Base-by-base conservation (phyloP, 2,888 invertebrate species). In the Sphinx pinastri region DNA sequence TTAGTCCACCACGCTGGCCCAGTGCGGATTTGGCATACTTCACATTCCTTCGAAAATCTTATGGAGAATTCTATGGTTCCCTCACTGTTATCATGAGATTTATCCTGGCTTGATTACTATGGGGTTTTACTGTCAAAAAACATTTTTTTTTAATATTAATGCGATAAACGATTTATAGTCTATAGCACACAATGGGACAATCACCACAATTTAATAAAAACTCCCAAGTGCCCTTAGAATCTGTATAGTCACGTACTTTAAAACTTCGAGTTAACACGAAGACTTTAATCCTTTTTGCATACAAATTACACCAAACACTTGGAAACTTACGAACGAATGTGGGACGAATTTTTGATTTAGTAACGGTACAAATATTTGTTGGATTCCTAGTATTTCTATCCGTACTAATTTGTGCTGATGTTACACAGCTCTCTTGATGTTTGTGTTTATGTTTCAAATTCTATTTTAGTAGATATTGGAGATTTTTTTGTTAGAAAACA, bases 231-330 rank as follows among this genome's bases (percentile, higher is more conserved):
- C 49, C 60, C 25, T 63, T 19, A 63, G 19, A 49, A 49, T 47
- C 63, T 16, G 60, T 63, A 19, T 63, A 63, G 63, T 63, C 63
- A 49, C 63, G 63, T 63, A 49, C 16, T 63, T 63, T 47, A 16
- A 63, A 63, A 63, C 63, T 49, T 63, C 47, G 16, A 16, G 63
- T 63, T 49, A 49, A 60, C 45, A 47, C 49, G 12, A 25, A 16
- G 49, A 25, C 19, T 49, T 16, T 63, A 63, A 63, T 63, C 63
- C 47, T 63, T 63, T 63, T 63, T 49, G 63, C 63, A 63, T 63
- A 63, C 63, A 63, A 63, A 63, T 47, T 12, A 63, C 47, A 47
- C 12, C 47, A 13, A 63, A 63, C 63, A 49, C 63, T 47, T 49
- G 12, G 2, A 47, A 63, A 49, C 47, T 63, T 6, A 13, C 19